Percentiles rank a stretch among this genome's conserved stretches.
These are phyloP conservation scores for Cryptus viduatorius DNA, from an alignment of 2,888 invertebrate species.

Conservation along the genomic window DNA sequence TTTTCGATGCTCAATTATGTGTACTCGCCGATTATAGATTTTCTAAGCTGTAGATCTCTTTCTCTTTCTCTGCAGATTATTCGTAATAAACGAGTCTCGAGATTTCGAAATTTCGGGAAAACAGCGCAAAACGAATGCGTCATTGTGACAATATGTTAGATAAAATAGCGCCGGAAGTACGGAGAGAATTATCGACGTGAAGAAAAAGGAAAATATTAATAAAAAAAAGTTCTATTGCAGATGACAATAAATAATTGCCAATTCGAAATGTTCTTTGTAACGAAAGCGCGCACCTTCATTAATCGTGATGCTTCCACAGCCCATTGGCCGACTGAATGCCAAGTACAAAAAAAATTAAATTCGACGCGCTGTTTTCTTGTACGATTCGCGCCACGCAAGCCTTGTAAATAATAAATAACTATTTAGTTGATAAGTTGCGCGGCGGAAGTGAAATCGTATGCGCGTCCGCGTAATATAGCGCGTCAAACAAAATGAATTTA, in stretches of 20 bases:
- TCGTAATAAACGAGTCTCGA: neutral
- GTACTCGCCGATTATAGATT: conserved; percentile 36
- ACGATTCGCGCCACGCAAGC: conserved; percentile 51
- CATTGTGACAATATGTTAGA: conserved; percentile 1
- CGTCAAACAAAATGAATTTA: conserved; percentile 5
- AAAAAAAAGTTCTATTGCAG: neutral
- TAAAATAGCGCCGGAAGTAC: neutral
- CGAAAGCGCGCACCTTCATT: conserved; percentile 3
- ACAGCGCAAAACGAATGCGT: neutral
- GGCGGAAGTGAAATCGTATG: neutral
- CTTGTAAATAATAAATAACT: conserved; percentile 56
- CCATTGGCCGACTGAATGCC: conserved; percentile 70
- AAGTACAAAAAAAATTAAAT: conserved; percentile 68
- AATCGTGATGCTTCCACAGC: conserved; percentile 70
- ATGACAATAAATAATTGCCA: conserved; percentile 61
- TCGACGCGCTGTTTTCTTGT: conserved; percentile 55
- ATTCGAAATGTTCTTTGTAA: conserved; percentile 31
- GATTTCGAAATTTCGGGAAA: neutral
- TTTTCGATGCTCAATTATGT: conserved; percentile 45
- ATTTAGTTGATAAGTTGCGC: neutral
- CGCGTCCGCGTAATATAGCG: conserved; percentile 3
- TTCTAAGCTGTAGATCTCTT: conserved; percentile 42
- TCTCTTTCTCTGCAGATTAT: conserved; percentile 6
- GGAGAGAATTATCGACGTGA: conserved; percentile 12
- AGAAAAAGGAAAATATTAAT: neutral